Base-by-base conservation (phyloP, 2,797 vertebrate genomes). In the Tragelaphus oryx region DNA sequence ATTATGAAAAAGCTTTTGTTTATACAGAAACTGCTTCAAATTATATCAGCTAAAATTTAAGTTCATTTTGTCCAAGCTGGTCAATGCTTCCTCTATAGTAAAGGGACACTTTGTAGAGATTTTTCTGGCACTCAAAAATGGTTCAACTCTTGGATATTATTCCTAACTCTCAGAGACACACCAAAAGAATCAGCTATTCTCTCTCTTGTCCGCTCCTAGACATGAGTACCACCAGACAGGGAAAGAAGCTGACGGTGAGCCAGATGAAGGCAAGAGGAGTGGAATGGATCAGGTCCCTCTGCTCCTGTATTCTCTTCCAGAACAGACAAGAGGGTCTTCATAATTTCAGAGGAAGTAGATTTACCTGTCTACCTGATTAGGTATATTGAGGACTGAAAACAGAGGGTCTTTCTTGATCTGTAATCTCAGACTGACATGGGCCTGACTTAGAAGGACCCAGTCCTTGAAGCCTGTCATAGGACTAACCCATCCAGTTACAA, bases 101-200 rank as follows among this genome's bases (percentile, higher is more conserved):
- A 92, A 82, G 14, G 41, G 24, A 62, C 5, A 37, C 22, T 87
- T 68, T n/a, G 54, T 33, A 78, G 76, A 44, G 12, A 30, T 37
- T 71, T 88, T 83, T 68, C 46, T 89, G 50, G 83, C 88, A 59
- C 46, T 92, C 55, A 90, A 89, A 91, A 54, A 26, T 22, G 4
- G 44, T 24, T 78, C 13, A 20, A 7, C 10, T 62, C 3, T 10
- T 28, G 41, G 30, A 37, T 46, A n/a, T 24, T 65, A 80, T 55
- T 60, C 44, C 80, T 80, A 88, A 85, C 55, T 86, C 46, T 93
- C 79, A 82, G 62, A 62, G 46, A 93, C 44, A 92, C 2, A n/a
- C 46, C 78, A 33, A 83, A 93, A 62, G 14, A 78, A 55, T 82
- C 2, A 24, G n/a, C 62, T n/a, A 1, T 10, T 78, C 28, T 60